phyloP scores from a whole-genome alignment of 2,797 vertebrate species.

The Eulemur mongoz region DNA sequence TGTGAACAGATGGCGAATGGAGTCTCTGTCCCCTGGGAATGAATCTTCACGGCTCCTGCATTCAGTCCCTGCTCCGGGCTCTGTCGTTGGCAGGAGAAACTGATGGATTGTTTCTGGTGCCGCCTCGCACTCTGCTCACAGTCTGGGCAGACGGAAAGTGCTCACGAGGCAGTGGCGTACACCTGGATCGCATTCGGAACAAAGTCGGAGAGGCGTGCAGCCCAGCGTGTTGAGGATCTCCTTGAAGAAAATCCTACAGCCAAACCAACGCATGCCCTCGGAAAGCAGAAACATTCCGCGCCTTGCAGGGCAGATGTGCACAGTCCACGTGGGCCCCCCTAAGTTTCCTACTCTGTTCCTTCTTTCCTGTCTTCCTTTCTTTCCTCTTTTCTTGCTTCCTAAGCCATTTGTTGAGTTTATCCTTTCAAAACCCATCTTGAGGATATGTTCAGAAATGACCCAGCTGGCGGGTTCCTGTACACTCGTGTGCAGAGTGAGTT shows the following conservation, averaged over 20 bases:
- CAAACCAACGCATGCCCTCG: neutral
- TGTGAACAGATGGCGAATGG: neutral
- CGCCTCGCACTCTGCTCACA: accelerated
- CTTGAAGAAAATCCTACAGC: neutral
- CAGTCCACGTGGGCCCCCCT: neutral
- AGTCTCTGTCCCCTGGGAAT: neutral
- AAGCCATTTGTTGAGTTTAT: neutral
- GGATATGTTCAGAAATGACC: too few species aligned
- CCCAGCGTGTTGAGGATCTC: neutral
- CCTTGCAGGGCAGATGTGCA: accelerated
- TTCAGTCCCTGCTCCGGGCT: neutral
- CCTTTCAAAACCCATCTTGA: neutral
- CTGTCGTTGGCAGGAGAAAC: neutral
- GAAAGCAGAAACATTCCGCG: neutral
- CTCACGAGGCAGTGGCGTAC: neutral
- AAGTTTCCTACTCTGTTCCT: neutral
- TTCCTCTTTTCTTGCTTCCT: neutral
- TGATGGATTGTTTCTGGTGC: neutral
- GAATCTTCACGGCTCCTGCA: neutral
- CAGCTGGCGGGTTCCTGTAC: accelerated
- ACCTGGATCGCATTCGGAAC: neutral
- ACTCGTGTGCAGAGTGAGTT: neutral
- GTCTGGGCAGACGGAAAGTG: neutral
- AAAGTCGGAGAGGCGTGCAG: neutral
- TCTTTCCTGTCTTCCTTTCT: neutral